Evolutionary conservation across 2,113 vertebrate species (phyloP), one percentile per base, ranked within the genome.

Genomic region (Chamaea fasciata): DNA sequence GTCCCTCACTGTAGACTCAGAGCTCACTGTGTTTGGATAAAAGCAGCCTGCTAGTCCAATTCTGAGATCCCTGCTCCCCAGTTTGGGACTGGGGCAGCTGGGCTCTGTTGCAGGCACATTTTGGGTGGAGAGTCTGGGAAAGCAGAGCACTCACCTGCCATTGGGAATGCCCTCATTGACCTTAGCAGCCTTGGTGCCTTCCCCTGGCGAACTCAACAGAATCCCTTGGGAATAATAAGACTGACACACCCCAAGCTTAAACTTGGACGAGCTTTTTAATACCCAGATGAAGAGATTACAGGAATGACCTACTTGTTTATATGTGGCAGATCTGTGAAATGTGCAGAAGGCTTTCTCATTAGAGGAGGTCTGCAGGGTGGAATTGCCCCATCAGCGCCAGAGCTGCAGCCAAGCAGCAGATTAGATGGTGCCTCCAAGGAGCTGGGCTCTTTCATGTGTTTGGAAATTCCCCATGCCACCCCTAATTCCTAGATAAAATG

Each of bases 241-340:
- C 57, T 91, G 93, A 88, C 94, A 96, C 96, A 90, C 95, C 94
- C 96, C 62, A 69, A 91, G 57, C 68, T 96, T 97, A 94, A 96
- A 96, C 90, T 96, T 95, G 92, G 90, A 90, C 81, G 90, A 83
- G 88, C 89, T 89, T 96, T 97, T 96, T 96, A 97, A 96, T 96
- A 93, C 55, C 83, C 80, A 83, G 71, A 33, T 96, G 90, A 96
- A 84, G 65, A 92, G 95, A 96, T 97, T 97, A 97, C 57, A 71
- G 83, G 75, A 91, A 81, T 95, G 96, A 96, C 96, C 96, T 95
- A 97, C 55, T 97, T 97, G 90, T 84, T 96, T 91, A 13, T 39
- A 18, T 33, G 79, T 93, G 87, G 69, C 3, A 5, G 82, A 52
- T 79, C 90, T 83, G 74, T 41, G 37, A 88, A 95, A 81, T 39